A percentile compares a stretch with the other conserved stretches of the same genome.
These are phyloP conservation scores for Catalaphyllia jardinei DNA, from an alignment of 64 coral and sea anemone genomes.

Conservation along the genomic window DNA sequence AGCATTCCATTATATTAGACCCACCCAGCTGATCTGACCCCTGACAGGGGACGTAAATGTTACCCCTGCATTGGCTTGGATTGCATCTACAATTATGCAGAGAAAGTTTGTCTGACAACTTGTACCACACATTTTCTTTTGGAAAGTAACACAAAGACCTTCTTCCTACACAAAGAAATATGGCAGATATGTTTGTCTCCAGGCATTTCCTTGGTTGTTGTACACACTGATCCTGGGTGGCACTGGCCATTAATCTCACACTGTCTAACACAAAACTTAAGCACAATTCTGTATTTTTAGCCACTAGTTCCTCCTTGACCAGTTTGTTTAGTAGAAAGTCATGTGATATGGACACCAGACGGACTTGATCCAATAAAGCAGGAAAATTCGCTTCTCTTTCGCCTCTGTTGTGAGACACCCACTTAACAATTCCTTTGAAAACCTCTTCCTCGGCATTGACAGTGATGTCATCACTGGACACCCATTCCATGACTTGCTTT, in stretches of 20 bases:
- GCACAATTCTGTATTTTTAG: not conserved
- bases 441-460: conserved; percentile 7
- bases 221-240: rapidly evolving
- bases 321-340: not conserved
- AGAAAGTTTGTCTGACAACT: not conserved
- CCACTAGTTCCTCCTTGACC: not conserved
- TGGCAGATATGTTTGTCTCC: not conserved
- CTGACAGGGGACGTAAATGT: not conserved
- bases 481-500: not conserved
- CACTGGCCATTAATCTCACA: not conserved
- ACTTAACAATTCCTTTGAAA: not conserved
- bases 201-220: not conserved
- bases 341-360: not conserved
- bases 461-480: conserved; percentile 6
- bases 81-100: not conserved
- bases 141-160: not conserved
- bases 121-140: not conserved
- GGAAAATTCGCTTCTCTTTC: not conserved
- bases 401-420: not conserved
- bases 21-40: too few relatives aligned
- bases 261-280: not conserved
- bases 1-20: not conserved
- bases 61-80: not conserved
- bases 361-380: not conserved
- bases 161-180: conserved; percentile 17